These are phyloP conservation scores for Galeopterus variegatus DNA, from an alignment of 2,113 vertebrate species.

Conservation along the genomic window DNA sequence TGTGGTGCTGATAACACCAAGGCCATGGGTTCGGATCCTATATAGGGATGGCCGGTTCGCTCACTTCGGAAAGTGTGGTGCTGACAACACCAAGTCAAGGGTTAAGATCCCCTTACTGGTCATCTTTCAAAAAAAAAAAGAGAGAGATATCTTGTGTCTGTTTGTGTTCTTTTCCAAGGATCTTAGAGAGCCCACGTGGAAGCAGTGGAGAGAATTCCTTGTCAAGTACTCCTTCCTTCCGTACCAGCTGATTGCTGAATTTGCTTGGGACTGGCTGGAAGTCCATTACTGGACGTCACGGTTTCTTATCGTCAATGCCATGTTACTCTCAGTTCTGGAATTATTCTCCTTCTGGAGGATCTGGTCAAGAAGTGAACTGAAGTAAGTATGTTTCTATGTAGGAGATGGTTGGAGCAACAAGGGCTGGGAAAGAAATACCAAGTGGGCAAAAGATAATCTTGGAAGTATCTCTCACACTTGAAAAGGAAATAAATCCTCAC, in stretches of 20 bases:
- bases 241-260: slow-evolving; percentile 96
- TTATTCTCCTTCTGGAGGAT: slow-evolving; percentile 93
- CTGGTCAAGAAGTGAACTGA: slow-evolving; percentile 92
- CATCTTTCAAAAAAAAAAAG: no score
- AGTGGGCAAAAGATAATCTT: neutral
- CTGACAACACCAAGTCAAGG: no score
- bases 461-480: neutral
- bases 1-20: no score
- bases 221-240: slow-evolving; percentile 95
- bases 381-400: slow-evolving; percentile 87
- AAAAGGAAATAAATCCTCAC: neutral
- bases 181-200: slow-evolving; percentile 92
- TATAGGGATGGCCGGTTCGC: no score
- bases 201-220: slow-evolving; percentile 95
- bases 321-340: slow-evolving; percentile 95
- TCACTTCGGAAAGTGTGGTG: no score
- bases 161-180: slow-evolving; percentile 77
- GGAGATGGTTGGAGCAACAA: neutral
- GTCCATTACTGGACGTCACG: slow-evolving; percentile 97
- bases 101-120: no score
- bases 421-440: neutral
- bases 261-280: slow-evolving; percentile 97
- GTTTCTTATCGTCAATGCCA: slow-evolving; percentile 95
- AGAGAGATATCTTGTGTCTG: no score
- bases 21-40: no score